Conservation (phyloP, 2,888 invertebrate species). For the Acanthosoma haemorrhoidale region DNA sequence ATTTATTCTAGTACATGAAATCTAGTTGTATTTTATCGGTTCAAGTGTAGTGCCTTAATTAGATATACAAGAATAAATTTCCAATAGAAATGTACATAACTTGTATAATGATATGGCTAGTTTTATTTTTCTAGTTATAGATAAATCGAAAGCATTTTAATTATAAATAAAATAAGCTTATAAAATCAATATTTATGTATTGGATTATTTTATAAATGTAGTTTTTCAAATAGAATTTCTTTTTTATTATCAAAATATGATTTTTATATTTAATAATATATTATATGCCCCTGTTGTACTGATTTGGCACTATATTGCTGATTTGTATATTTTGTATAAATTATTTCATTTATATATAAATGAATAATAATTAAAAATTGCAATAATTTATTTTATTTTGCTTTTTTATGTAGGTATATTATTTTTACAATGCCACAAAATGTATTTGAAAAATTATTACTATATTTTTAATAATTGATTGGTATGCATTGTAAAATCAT, state of each 20-base stretch:
- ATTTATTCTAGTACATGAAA: constrained; percentile 7
- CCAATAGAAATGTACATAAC: not conserved
- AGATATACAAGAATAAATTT: not conserved
- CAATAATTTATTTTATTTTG: not conserved
- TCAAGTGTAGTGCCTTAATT: constrained; percentile 4
- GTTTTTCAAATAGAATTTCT: not conserved
- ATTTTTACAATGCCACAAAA: no score
- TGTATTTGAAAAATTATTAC: no score
- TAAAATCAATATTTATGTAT: not conserved
- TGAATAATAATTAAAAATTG: no score
- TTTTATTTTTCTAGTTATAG: not conserved
- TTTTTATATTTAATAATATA: not conserved
- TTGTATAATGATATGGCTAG: not conserved
- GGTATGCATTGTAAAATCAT: no score
- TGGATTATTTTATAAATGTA: not conserved
- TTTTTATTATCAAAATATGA: not conserved
- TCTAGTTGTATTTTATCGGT: constrained; percentile 2
- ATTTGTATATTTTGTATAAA: constrained; percentile 12
- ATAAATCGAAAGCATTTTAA: not conserved
- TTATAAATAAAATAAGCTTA: not conserved
- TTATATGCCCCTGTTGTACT: not conserved
- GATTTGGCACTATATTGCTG: not conserved
- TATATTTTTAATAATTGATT: no score
- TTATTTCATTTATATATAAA: not conserved
- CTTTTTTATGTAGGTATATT: not conserved